Evolutionary conservation across 1,140 invertebrate genomes (phyloP), one percentile per base, ranked within the genome.

Genomic region (Caenorhabditis remanei): DNA sequence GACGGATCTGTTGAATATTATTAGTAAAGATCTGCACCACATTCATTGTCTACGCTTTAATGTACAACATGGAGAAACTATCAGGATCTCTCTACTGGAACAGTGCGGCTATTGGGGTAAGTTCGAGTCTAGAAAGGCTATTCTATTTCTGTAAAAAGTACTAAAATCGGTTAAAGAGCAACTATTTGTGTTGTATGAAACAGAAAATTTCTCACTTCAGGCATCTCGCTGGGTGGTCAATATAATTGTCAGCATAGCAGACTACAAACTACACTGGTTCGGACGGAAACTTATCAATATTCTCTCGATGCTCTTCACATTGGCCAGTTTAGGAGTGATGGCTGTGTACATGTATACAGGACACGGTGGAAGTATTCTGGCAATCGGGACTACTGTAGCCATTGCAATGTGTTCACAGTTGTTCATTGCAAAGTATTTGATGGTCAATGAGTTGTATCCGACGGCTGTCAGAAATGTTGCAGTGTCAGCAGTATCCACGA

Each of bases 1-100:
- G n/a, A n/a, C n/a, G n/a, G n/a, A n/a, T n/a, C n/a, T n/a, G n/a
- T n/a, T n/a, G n/a, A n/a, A n/a, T n/a, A n/a, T n/a, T n/a, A n/a
- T n/a, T n/a, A n/a, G 50, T 50, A 43, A 79, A 46, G 11, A 79
- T 79, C 46, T 79, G 71, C 71, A 50, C 71, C 0, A 50, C 43
- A 50, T 32, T 79, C n/a, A 79, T 53, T 46, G 46, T 79, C 84
- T 89, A 89, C 84, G 88, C 88, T 55, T 58, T 89, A 9, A 43
- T 89, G 41, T 89, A 87, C 71, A 89, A 89, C 40, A 89, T 89
- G 86, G 88, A 89, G 79, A 89, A 87, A 43, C 67, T 89, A 6
- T 85, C 87, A 55, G 87, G 87, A 32, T 85, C 83, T 9, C 84
- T 89, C 32, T 89, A 85, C 55, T 88, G 87, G 87, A 89, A 89